Evolutionary conservation across 2,113 vertebrate species (phyloP), one percentile per base, ranked within the genome.

Genomic region (Dermatemys mawii): DNA sequence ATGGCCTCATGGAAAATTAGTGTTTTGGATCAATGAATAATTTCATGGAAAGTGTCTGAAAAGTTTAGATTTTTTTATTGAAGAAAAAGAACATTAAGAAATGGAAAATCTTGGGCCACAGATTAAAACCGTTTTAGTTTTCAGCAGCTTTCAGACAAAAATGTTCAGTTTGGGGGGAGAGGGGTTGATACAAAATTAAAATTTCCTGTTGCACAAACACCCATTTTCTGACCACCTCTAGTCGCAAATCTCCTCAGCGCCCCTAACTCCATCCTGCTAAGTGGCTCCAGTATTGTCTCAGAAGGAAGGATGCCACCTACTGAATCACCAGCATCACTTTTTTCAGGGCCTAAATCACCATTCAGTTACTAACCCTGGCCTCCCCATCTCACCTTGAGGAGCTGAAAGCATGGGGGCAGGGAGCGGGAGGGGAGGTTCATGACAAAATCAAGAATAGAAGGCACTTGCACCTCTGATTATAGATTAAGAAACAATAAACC

Each of bases 391-490:
- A 24, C 9, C 26, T 55, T 26, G 10, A 55, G 35, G 17, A 35
- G 8, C 60, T 19, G 60, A 67, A n/a, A 19, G 60, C 54, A 54
- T 24, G 26, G 11, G 48, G 46, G 46, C n/a, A n/a, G n/a, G n/a
- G n/a, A 4, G 50, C 5, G 50, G 1, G 55, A 13, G 14, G 4
- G 35, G 35, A 14, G 57, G 57, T 32, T 60, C 13, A 32, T n/a
- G 60, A 35, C 16, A 44, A 44, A 75, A 75, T 44, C 57, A 41
- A 26, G 4, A 21, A 55, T 44, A 83, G n/a, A 54, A 41, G n/a
- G 8, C 0, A 0, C 78, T 11, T 0, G 0, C 16, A 11, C 3
- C 24, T 7, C 46, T n/a, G 76, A 63, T 32, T 17, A 49, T 44
- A 88, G 92, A 9, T 38, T 78, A 1, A 79, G 54, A 10, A 89